Evolutionary conservation across 2,797 vertebrate genomes (phyloP).

Genomic region (Cossypha caffra): DNA sequence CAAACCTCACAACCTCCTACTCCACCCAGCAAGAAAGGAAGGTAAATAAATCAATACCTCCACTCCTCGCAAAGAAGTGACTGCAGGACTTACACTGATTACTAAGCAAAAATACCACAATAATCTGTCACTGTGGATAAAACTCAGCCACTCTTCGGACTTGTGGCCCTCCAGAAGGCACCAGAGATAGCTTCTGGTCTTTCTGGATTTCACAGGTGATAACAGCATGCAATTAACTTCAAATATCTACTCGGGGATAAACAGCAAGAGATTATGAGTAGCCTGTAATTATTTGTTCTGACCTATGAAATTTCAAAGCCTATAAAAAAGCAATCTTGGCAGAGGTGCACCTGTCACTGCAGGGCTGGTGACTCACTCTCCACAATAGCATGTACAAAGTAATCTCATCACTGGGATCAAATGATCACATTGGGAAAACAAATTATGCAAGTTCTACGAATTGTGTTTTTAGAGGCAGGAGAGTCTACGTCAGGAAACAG

Average conservation of each 20-base stretch:
- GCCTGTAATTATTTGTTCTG: neutral
- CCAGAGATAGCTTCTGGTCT: neutral
- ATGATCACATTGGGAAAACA: neutral
- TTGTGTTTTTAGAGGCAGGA: neutral
- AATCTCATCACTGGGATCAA: neutral
- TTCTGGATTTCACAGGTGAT: rapidly evolving
- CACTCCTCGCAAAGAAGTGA: neutral
- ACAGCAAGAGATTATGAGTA: neutral
- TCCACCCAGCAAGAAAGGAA: rapidly evolving
- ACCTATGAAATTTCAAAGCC: neutral
- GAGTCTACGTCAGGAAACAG: neutral
- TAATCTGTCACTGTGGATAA: neutral
- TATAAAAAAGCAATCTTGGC: neutral
- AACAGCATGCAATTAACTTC: neutral
- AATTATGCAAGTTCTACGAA: constrained; percentile 1
- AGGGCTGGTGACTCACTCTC: constrained; percentile 15
- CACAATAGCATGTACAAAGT: rapidly evolving
- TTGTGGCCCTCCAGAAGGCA: neutral
- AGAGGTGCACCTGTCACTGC: neutral
- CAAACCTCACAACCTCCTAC: neutral
- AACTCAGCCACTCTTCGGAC: neutral
- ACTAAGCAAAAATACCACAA: neutral
- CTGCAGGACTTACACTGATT: neutral
- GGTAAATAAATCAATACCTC: neutral
- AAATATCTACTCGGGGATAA: neutral